Evolutionary conservation across 2,113 vertebrate species (phyloP), one percentile per base, ranked within the genome.

Genomic region (Psilopogon haemacephalus): DNA sequence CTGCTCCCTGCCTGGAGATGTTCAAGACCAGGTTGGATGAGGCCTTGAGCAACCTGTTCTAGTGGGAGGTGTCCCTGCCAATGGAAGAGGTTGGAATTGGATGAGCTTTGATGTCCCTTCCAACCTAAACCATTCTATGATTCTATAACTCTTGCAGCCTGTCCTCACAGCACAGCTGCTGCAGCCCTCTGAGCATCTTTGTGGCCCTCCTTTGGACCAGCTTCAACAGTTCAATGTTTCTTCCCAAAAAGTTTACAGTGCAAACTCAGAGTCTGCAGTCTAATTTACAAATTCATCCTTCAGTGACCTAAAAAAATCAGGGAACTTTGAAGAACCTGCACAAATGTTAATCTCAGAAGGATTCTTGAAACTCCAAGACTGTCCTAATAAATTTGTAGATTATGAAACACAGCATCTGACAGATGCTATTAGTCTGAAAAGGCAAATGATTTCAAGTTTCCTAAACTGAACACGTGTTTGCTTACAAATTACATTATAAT

Each of bases 301-400:
- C 75, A 73, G 81, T 73, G 96, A 56, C 50, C 12, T 88, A n/a
- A 82, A 91, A 21, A 94, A 93, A 90, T 86, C 58, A 81, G 46
- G 42, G 37, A 65, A 90, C 27, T 86, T 95, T 37, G 62, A 70
- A 95, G 79, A 95, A 82, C 33, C 33, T 79, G 26, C n/a, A 42
- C 35, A 94, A 94, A 90, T 48, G 11, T 52, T 28, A 46, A 32
- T 46, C 33, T 6, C 33, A 38, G 23, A 55, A 38, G 63, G 26
- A 44, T 70, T 67, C 37, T 67, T 89, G 37, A 59, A 87, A 89
- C 23, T 79, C 75, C 75, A 50, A 7, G 15, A 59, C 11, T 62
- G 30, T 74, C 62, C 26, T 56, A 87, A 86, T 78, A 80, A 74
- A 85, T 85, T 28, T 81, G 16, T 40, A 92, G 44, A 78, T 32